A percentile compares a stretch with the other conserved stretches of the same genome.
Conservation (phyloP, 2,113 vertebrate genomes). For the Kobus ellipsiprymnus region DNA sequence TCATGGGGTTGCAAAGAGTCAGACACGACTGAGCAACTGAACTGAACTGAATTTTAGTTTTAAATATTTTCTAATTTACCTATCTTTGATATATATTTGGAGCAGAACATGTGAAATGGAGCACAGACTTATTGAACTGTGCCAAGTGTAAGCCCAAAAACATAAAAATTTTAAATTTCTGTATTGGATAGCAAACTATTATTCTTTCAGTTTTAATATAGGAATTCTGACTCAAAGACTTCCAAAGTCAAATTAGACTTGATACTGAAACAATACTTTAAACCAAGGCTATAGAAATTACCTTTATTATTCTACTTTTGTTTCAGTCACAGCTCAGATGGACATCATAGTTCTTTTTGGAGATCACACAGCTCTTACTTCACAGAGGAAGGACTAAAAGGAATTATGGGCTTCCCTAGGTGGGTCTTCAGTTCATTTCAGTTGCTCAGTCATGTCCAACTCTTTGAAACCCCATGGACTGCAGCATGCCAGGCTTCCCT, state of each 20-base stretch:
- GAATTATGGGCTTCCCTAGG: not conserved
- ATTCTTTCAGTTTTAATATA: not conserved
- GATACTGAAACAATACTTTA: not conserved
- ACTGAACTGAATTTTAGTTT: not conserved
- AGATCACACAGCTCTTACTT: not conserved
- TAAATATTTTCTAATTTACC: not conserved
- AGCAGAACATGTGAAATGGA: not conserved
- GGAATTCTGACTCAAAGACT: not conserved
- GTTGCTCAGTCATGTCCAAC: not conserved
- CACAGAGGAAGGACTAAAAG: not conserved
- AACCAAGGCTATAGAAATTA: not conserved
- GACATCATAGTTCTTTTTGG: not conserved
- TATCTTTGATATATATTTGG: not conserved
- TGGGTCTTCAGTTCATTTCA: not conserved
- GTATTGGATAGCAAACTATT: not conserved
- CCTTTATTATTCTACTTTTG: not conserved
- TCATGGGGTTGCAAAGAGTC: no score
- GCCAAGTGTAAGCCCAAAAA: not conserved
- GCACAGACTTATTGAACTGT: not conserved
- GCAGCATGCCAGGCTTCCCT: not conserved
- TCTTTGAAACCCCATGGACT: not conserved
- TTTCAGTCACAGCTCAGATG: not conserved
- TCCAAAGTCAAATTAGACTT: not conserved
- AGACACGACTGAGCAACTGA: rapidly evolving
- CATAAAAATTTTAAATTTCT: not conserved